Evolutionary conservation across 2,888 invertebrate species (phyloP).

Genomic region (Halictus quadricinctus): DNA sequence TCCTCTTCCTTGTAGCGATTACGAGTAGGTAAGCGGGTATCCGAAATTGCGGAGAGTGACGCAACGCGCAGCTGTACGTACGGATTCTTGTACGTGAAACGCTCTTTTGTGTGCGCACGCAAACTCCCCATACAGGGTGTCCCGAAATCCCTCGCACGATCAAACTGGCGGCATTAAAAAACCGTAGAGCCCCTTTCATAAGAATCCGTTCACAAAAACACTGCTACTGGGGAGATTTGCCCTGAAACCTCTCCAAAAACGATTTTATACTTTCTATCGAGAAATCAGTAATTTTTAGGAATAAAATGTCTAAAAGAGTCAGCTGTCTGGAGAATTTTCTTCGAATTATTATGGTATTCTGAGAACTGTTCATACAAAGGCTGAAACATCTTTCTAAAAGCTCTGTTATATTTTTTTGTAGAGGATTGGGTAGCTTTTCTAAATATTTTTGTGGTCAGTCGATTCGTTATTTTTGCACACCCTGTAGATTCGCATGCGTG

Average conservation of each 20-base stretch:
- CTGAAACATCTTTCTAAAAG: too few relatives aligned
- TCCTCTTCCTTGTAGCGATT: constrained; percentile 65
- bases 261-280: background rate
- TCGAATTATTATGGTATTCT: too few relatives aligned
- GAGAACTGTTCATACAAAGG: too few relatives aligned
- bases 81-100: constrained; percentile 12
- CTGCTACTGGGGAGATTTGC: background rate
- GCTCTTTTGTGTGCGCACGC: background rate
- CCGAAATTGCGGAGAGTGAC: constrained; percentile 53
- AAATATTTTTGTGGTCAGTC: too few relatives aligned
- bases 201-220: background rate
- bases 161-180: background rate
- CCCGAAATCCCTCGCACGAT: background rate
- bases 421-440: too few relatives aligned
- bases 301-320: too few relatives aligned
- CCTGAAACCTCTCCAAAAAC: background rate
- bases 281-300: too few relatives aligned
- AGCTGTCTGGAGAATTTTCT: too few relatives aligned
- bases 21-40: constrained; percentile 51
- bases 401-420: too few relatives aligned
- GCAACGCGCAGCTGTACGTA: constrained; percentile 54
- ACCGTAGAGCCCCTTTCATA: background rate
- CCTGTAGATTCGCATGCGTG: background rate
- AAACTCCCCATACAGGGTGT: constrained; percentile 4
- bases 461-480: background rate